Conservation (phyloP, 2,888 invertebrate genomes). For the Monopis laevigella region DNA sequence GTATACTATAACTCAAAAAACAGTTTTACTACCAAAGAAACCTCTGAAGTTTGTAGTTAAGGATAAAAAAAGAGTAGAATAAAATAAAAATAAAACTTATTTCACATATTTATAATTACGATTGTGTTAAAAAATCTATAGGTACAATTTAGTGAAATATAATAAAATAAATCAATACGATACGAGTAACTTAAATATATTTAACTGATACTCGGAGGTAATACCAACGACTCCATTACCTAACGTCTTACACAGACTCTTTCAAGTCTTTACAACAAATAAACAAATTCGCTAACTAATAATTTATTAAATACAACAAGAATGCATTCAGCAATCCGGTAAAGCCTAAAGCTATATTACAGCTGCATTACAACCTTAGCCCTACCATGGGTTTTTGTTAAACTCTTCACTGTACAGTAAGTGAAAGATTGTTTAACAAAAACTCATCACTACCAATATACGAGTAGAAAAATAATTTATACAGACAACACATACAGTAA, state of each 20-base stretch:
- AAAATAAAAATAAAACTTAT: conserved; percentile 28
- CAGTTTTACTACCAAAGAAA: too few species aligned
- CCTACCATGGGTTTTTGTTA: too few species aligned
- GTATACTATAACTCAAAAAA: too few species aligned
- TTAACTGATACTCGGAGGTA: conserved; percentile 68
- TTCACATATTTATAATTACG: conserved; percentile 66
- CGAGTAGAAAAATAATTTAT: conserved; percentile 50
- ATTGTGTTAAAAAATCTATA: conserved; percentile 66
- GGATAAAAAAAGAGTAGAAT: conserved; percentile 26
- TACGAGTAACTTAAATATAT: conserved; percentile 49
- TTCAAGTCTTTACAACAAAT: neutral
- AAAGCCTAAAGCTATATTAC: conserved; percentile 52
- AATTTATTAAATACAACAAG: conserved; percentile 36
- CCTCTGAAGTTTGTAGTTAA: too few species aligned
- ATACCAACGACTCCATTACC: conserved; percentile 51
- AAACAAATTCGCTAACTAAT: conserved; percentile 47
- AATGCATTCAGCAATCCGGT: conserved; percentile 40
- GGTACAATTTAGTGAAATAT: conserved; percentile 65
- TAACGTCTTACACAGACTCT: too few species aligned
- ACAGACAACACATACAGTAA: conserved; percentile 33
- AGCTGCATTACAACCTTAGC: conserved; percentile 41
- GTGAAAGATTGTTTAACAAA: too few species aligned
- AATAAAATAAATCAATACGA: conserved; percentile 51
- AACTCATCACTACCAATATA: too few species aligned
- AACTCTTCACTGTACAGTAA: too few species aligned